Evolutionary conservation across 2,888 invertebrate genomes (phyloP).

Genomic region (Gandaritis pyraliata): DNA sequence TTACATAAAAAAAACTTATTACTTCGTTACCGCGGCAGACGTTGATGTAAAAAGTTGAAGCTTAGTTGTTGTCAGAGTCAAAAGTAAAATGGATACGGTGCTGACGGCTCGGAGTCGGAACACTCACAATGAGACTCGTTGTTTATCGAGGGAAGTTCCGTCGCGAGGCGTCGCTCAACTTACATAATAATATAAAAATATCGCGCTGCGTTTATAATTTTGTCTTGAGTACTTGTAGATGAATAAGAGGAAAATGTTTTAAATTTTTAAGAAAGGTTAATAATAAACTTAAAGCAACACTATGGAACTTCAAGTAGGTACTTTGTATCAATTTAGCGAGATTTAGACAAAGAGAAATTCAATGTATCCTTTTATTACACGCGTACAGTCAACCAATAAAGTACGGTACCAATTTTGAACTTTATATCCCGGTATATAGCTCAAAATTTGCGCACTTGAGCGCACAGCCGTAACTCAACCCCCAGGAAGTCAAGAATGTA

Average conservation of each 20-base stretch:
- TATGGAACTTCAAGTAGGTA: background rate
- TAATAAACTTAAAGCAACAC: too few species aligned
- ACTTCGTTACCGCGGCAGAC: constrained; percentile 46
- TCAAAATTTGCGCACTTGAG: constrained; percentile 24
- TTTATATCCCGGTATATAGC: constrained; percentile 22
- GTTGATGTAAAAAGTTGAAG: constrained; percentile 41
- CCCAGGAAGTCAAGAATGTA: constrained; percentile 35
- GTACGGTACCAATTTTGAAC: constrained; percentile 15
- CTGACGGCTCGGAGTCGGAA: background rate
- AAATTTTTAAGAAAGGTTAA: too few species aligned
- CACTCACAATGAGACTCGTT: constrained; percentile 11
- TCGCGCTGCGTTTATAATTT: constrained; percentile 3
- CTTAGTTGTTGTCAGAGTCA: constrained; percentile 36
- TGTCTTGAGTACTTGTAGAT: background rate
- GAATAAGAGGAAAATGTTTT: background rate
- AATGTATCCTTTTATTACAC: constrained; percentile 9
- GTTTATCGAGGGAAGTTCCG: constrained; percentile 25
- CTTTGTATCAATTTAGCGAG: constrained; percentile 7
- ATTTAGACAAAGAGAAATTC: constrained; percentile 18
- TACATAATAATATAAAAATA: constrained; percentile 17
- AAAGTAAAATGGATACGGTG: constrained; percentile 38
- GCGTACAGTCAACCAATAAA: constrained; percentile 23
- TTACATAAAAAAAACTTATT: constrained; percentile 54
- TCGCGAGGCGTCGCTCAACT: constrained; percentile 6
- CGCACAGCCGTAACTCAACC: constrained; percentile 22